Percentiles rank a stretch among this genome's conserved stretches.
Conservation (phyloP, 2,113 vertebrate genomes). For the Nycticebus coucang region DNA sequence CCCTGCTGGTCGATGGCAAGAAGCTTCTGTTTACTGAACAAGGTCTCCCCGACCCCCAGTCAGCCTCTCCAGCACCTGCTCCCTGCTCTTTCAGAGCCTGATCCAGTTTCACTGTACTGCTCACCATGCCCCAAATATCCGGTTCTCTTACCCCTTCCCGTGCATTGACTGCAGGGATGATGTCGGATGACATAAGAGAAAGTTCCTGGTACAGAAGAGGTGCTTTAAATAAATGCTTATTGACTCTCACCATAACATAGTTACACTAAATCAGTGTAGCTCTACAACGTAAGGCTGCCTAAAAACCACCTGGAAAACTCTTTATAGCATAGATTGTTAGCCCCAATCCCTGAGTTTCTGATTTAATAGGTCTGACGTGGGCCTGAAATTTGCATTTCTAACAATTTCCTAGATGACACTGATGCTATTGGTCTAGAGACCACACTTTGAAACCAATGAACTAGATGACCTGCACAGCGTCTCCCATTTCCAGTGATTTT, state of each 20-base stretch:
- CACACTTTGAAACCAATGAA: background rate
- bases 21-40: background rate
- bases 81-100: background rate
- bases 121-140: background rate
- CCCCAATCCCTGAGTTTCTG: background rate
- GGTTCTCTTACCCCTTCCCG: background rate
- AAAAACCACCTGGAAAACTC: slow-evolving; percentile 17
- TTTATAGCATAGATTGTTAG: background rate
- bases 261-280: background rate
- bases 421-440: background rate
- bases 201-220: background rate
- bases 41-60: background rate
- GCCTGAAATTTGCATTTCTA: background rate
- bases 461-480: background rate
- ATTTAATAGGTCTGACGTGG: background rate
- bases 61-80: background rate
- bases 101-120: slow-evolving; percentile 22
- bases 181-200: background rate
- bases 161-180: background rate
- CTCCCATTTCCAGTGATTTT: slow-evolving; percentile 12
- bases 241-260: background rate
- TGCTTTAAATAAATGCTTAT: slow-evolving; percentile 45
- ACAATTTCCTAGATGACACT: background rate
- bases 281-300: slow-evolving; percentile 1
- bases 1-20: background rate